Evolutionary conservation across 2,888 invertebrate genomes (phyloP).

Genomic region (Caenorhabditis panamensis): DNA sequence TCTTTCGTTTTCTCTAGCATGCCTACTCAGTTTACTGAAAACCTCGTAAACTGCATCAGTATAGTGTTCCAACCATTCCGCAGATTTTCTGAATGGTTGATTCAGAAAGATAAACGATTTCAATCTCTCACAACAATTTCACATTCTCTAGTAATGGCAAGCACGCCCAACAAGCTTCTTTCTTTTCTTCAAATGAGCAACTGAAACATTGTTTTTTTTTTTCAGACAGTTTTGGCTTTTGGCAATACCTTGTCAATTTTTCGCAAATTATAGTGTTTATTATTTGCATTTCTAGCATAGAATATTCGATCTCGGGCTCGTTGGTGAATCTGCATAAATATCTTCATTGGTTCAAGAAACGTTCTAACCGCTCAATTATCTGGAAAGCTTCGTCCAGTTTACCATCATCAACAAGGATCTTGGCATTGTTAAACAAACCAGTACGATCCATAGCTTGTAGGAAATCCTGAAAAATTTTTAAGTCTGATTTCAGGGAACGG

Average conservation of each 20-base stretch:
- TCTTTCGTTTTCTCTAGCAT: slow-evolving; percentile 69
- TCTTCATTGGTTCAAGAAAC: too few relatives aligned
- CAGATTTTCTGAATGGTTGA: slow-evolving; percentile 61
- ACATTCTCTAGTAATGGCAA: slow-evolving; percentile 65
- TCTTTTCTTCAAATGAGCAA: slow-evolving; percentile 70
- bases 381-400: slow-evolving; percentile 56
- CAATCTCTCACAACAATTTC: slow-evolving; percentile 56
- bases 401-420: slow-evolving; percentile 49
- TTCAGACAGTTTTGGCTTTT: neutral
- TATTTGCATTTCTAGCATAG: slow-evolving; percentile 61
- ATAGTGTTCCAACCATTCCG: slow-evolving; percentile 64
- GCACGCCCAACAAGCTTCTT: slow-evolving; percentile 67
- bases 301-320: slow-evolving; percentile 63
- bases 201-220: slow-evolving; percentile 49
- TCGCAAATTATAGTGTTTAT: slow-evolving; percentile 66
- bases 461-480: slow-evolving; percentile 8
- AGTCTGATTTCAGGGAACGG: too few relatives aligned
- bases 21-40: slow-evolving; percentile 70
- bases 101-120: slow-evolving; percentile 20
- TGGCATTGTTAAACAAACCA: slow-evolving; percentile 52
- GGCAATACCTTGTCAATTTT: slow-evolving; percentile 66
- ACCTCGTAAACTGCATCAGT: slow-evolving; percentile 69
- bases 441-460: slow-evolving; percentile 34
- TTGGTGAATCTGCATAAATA: slow-evolving; percentile 45
- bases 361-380: slow-evolving; percentile 30